Percentiles rank a stretch among this genome's conserved stretches.
Evolutionary conservation across 35 echinoderm and acorn worm genomes (phyloP).

Genomic region (Heliocidaris tuberculata): DNA sequence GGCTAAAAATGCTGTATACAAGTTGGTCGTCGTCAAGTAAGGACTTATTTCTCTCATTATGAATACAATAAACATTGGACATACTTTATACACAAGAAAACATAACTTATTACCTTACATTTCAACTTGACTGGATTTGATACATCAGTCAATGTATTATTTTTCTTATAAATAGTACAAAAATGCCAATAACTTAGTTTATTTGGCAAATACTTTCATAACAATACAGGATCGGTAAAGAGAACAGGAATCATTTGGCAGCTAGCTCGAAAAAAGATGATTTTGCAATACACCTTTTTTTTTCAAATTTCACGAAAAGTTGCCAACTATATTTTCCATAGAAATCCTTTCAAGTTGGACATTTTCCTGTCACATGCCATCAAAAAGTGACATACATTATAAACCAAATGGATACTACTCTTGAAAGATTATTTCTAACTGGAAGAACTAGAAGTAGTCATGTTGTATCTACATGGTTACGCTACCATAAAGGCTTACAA

Average conservation of each 20-base stretch:
- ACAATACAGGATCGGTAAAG: conserved; percentile 49
- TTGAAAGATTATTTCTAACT: conserved; percentile 44
- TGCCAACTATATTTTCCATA: conserved; percentile 28
- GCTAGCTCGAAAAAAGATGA: conserved; percentile 36
- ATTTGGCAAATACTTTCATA: conserved; percentile 49
- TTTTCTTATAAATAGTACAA: conserved; percentile 52
- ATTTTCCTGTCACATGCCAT: conserved; percentile 29
- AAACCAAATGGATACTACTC: conserved; percentile 32
- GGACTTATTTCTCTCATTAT: conserved; percentile 35
- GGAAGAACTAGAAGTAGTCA: conserved; percentile 45
- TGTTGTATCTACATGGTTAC: conserved; percentile 45
- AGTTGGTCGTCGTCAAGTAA: conserved; percentile 45
- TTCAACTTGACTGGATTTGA: background rate
- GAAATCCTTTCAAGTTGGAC: conserved; percentile 41
- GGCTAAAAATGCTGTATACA: conserved; percentile 48
- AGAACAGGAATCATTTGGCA: conserved; percentile 42
- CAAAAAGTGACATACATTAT: conserved; percentile 25
- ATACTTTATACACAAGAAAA: conserved; percentile 52
- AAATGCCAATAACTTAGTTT: conserved; percentile 53
- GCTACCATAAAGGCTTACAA: conserved; percentile 32
- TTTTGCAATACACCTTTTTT: background rate
- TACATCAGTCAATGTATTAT: conserved; percentile 40
- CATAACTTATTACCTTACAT: conserved; percentile 44
- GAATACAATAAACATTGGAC: conserved; percentile 47
- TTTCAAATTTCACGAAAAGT: conserved; percentile 20